Evolutionary conservation across 2,888 invertebrate species (phyloP), one percentile per base, ranked within the genome.

Genomic region (Amiota minor): DNA sequence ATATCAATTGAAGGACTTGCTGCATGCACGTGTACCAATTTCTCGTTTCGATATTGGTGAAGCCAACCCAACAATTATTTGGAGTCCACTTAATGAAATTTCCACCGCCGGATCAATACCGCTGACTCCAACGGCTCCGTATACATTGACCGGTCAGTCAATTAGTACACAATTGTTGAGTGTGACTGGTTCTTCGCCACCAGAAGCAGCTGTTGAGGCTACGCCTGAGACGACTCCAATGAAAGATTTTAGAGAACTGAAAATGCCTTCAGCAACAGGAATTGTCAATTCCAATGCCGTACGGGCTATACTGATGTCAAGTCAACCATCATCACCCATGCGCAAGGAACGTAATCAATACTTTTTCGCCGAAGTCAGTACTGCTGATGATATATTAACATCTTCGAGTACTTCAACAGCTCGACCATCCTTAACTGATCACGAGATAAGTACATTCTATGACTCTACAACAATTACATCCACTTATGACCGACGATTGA

Each of bases 191-290:
- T 92, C 93, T 0, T 94, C 94, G 16, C 95, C 95, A 47, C 96
- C 96, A 8, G 96, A 96, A 91, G 95, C 96, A 62, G 96, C 96
- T 46, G 94, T 96, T 73, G 96, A 96, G 90, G 96, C 96, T 4
- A 96, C 96, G 9, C 96, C 96, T 1, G 96, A 96, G 91, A 96
- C 96, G 65, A 96, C 96, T 55, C 96, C 96, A 2, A 92, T 95
- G 23, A 94, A 95, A 89, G 95, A 92, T 83, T 74, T 86, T 59
- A 79, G 85, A 47, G 87, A 87, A 75, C 79, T 83, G 12, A 87
- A 80, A 81, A 81, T 77, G 85, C 77, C 78, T 56, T 75, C 76
- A 53, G 72, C 72, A 49, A 74, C 76, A 71, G 76, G 73, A 61
- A 92, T 93, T 68, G 87, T 91, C 46, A 93, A 93, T 80, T 93